Percentiles rank a stretch among this genome's conserved stretches.
phyloP scores from a whole-genome alignment of 2,113 vertebrate species.

The Prionailurus viverrinus region DNA sequence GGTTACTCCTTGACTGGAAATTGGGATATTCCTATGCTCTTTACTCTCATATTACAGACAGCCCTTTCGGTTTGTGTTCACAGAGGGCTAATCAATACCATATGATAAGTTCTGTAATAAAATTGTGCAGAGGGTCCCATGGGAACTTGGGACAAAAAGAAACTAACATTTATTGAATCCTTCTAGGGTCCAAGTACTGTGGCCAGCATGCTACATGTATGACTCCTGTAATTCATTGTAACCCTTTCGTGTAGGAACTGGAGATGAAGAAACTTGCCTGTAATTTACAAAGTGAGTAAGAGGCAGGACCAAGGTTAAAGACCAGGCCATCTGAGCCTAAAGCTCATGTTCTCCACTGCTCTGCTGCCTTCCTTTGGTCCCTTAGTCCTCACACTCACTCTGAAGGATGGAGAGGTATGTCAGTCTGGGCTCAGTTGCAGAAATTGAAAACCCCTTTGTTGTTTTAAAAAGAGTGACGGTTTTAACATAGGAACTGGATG shows the following conservation, averaged over 20 bases:
- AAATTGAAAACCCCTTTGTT: constrained; percentile 55
- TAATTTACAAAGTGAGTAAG: constrained; percentile 20
- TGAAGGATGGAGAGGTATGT: not conserved
- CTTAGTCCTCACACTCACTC: not conserved
- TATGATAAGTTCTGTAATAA: not conserved
- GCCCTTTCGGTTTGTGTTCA: not conserved
- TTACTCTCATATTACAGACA: not conserved
- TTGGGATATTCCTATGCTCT: not conserved
- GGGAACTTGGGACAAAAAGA: not conserved
- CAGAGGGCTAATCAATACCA: not conserved
- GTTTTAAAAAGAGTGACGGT: not conserved
- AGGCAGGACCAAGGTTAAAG: constrained; percentile 46
- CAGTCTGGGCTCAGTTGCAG: not conserved
- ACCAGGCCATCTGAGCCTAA: constrained; percentile 29
- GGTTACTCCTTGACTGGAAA: not conserved
- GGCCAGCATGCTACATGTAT: constrained; percentile 17
- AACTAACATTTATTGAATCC: not conserved
- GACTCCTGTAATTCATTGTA: constrained; percentile 50
- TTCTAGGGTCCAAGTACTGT: not conserved
- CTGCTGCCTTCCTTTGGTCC: not conserved
- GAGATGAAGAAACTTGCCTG: constrained; percentile 49
- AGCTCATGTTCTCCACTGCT: constrained; percentile 64
- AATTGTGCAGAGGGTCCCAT: not conserved
- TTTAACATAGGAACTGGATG: not conserved
- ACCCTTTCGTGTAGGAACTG: not conserved